These are phyloP conservation scores for Cavia aperea DNA, from an alignment of 2,113 vertebrate genomes.

Conservation along the genomic window DNA sequence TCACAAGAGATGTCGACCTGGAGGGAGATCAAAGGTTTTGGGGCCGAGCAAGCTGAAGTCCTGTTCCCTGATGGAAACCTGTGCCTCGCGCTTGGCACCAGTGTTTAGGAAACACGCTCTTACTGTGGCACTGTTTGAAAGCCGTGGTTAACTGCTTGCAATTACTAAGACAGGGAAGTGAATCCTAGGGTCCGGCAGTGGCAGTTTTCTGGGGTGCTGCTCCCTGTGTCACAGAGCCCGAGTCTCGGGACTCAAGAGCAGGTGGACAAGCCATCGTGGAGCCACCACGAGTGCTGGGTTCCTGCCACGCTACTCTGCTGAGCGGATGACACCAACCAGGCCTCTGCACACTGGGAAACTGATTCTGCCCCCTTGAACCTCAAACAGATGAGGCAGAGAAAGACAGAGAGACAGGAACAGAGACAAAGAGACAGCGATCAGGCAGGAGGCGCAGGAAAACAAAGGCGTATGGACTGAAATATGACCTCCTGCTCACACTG, in stretches of 20 bases:
- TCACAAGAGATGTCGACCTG: neutral
- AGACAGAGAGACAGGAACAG: too few species aligned
- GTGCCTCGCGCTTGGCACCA: fast-evolving
- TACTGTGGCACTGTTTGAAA: neutral
- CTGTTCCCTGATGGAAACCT: neutral
- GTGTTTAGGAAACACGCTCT: neutral
- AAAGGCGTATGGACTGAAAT: neutral
- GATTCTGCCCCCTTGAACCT: too few species aligned
- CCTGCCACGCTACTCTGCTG: fast-evolving
- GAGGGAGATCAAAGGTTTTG: neutral
- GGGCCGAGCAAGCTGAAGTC: neutral
- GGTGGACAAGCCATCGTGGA: neutral
- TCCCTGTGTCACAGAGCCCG: neutral
- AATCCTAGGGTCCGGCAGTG: neutral
- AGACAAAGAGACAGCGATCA: neutral
- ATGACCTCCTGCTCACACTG: neutral
- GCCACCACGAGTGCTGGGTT: neutral
- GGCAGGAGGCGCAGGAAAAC: neutral
- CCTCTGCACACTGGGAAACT: neutral
- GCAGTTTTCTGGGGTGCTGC: neutral
- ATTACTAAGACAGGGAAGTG: neutral
- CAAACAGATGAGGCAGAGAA: neutral
- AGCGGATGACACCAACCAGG: too few species aligned
- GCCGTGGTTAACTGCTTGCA: neutral
- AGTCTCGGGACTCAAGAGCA: neutral